A percentile compares a stretch with the other conserved stretches of the same genome.
Conservation (phyloP, 2,113 vertebrate species). For the Monopterus albus region DNA sequence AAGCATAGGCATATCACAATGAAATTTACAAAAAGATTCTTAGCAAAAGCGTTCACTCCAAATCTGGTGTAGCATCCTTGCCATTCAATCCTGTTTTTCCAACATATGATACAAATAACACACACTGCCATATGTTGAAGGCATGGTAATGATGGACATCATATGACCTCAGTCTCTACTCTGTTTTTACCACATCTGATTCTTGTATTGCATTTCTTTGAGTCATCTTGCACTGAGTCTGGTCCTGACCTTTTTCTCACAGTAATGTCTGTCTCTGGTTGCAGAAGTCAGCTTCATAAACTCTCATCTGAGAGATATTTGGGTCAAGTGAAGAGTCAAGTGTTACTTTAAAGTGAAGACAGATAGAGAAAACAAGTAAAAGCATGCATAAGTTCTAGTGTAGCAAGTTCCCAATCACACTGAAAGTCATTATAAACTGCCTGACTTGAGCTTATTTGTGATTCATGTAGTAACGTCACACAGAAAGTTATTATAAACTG, state of each 20-base stretch:
- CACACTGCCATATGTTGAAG: constrained; percentile 22
- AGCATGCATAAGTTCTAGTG: not conserved
- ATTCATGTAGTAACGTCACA: not conserved
- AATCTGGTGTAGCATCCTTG: not conserved
- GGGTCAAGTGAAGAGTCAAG: constrained; percentile 4
- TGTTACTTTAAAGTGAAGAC: not conserved
- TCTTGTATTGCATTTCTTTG: not conserved
- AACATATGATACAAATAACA: constrained; percentile 8
- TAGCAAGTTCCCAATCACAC: not conserved
- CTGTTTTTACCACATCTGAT: constrained; percentile 11
- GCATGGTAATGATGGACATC: constrained; percentile 13
- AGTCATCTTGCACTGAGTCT: not conserved
- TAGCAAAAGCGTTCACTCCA: too few species aligned
- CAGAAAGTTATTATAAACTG: not conserved
- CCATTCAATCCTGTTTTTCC: not conserved
- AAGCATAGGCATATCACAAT: not conserved
- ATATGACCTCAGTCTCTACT: constrained; percentile 38
- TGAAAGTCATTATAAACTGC: not conserved
- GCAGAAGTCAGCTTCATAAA: constrained; percentile 1
- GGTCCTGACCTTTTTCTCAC: not conserved
- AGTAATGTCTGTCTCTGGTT: not conserved
- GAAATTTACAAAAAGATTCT: too few species aligned
- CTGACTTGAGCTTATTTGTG: not conserved
- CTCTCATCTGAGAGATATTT: not conserved
- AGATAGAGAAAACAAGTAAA: not conserved